Evolutionary conservation across 2,797 vertebrate genomes (phyloP), one percentile per base, ranked within the genome.

Genomic region (Smutsia gigantea): DNA sequence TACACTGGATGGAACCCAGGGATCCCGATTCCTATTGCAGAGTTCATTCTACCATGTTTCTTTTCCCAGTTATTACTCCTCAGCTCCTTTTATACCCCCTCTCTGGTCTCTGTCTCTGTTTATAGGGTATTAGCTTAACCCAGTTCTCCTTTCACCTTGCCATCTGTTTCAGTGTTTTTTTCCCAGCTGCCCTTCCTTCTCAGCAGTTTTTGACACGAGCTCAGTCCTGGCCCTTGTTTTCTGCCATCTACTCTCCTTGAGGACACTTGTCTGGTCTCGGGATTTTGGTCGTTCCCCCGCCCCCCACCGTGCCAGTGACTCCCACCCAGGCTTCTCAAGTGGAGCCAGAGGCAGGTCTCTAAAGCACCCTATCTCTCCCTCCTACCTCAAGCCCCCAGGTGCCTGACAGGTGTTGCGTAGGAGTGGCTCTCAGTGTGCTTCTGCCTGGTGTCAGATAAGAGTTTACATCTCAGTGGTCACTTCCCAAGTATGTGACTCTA

Each of bases 161-260:
- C 21, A 4, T 61, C 31, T 84, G 23, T 53, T 95, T 93, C 88
- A 87, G 53, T 90, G 42, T 17, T 72, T 61, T 39, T 37, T 93
- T 64, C 61, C 79, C 31, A 42, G 55, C 51, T 82, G 39, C 71
- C n/a, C 46, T 82, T 49, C 5, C 19, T 63, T 53, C 34, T 72
- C 34, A 4, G 49, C 12, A 61, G 3, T 78, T 79, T 78, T 77
- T 34, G 64, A 63, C 29, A 66, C 2, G 77, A 53, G 42, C 17
- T 0, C 2, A 7, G 75, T 61, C 27, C 31, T 66, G 78, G 39
- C 46, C 27, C 39, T 69, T 81, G 1, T 83, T 53, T 77, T 27
- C 7, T 1, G 21, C 17, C 14, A 7, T 75, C 55, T 72, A 0
- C 23, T 46, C 7, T 89, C 55, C 51, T 57, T 27, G 37, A 51